Evolutionary conservation across 2,888 invertebrate genomes (phyloP).

Genomic region (Bembecia ichneumoniformis): DNA sequence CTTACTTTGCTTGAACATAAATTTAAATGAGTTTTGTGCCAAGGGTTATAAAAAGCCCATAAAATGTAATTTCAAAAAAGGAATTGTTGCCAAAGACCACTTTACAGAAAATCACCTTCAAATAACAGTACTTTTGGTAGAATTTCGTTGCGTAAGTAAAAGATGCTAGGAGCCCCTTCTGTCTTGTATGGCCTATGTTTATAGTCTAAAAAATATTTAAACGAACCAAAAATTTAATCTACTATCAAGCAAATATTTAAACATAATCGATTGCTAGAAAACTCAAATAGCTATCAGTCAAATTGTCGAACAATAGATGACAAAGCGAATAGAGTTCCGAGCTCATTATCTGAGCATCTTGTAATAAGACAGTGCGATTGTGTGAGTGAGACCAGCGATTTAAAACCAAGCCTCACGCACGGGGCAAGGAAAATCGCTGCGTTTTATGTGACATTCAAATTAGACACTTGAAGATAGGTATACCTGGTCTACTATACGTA

Average conservation of each 20-base stretch:
- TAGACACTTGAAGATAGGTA: too few relatives aligned
- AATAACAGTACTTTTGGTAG: too few relatives aligned
- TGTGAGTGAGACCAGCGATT: conserved; percentile 11
- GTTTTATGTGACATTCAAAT: not conserved
- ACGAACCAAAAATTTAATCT: not conserved
- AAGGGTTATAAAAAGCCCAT: too few relatives aligned
- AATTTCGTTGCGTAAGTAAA: too few relatives aligned
- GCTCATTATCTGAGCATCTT: conserved; percentile 37
- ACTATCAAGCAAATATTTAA: not conserved
- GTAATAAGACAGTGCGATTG: conserved; percentile 24
- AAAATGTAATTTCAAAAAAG: too few relatives aligned
- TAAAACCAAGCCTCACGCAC: conserved; percentile 14
- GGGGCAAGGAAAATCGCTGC: conserved; percentile 8
- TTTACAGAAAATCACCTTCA: too few relatives aligned
- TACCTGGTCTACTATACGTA: too few relatives aligned
- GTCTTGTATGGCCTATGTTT: too few relatives aligned
- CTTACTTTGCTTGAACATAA: too few relatives aligned
- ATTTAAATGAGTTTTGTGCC: too few relatives aligned
- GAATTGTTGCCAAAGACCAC: too few relatives aligned
- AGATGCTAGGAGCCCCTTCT: too few relatives aligned
- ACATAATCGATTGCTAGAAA: conserved; percentile 2
- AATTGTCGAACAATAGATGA: conserved; percentile 24
- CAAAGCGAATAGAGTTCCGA: conserved; percentile 22
- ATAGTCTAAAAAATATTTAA: not conserved
- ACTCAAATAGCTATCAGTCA: conserved; percentile 13